These are phyloP conservation scores for Noctua pronuba DNA, from an alignment of 2,888 invertebrate genomes.

Conservation along the genomic window DNA sequence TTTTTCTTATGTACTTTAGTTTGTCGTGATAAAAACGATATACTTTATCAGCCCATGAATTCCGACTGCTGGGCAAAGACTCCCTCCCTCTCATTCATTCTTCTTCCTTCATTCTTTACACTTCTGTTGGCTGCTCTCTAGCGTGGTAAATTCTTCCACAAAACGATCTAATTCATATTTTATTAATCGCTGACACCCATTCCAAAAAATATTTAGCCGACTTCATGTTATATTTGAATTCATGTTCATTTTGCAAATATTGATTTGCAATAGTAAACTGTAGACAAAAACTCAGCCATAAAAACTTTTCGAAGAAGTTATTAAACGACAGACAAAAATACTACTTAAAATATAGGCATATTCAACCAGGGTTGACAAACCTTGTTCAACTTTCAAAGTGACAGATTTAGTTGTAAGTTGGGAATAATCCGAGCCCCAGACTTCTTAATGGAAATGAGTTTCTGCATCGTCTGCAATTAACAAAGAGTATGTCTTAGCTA, in stretches of 20 bases:
- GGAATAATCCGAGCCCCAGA: slow-evolving; percentile 1
- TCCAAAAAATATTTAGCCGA: not conserved
- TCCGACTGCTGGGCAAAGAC: not conserved
- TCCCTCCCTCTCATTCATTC: not conserved
- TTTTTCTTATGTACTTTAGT: not conserved
- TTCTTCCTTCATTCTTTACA: not conserved
- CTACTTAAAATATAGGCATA: not conserved
- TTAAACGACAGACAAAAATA: not conserved
- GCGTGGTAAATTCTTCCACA: not conserved
- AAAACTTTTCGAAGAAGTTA: not conserved
- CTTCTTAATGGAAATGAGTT: not conserved
- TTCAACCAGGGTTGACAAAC: not conserved
- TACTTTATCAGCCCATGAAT: not conserved
- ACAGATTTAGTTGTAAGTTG: not conserved
- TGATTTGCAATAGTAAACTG: not conserved
- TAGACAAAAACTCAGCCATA: not conserved
- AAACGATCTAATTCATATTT: not conserved
- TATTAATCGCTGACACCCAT: not conserved
- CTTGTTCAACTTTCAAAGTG: slow-evolving; percentile 1
- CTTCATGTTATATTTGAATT: not conserved
- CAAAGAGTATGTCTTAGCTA: not conserved
- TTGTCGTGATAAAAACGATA: not conserved
- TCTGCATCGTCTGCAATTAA: slow-evolving; percentile 3
- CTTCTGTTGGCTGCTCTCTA: not conserved
- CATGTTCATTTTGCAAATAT: not conserved